Conservation (phyloP, 2,113 vertebrate genomes). For the Lynx canadensis region DNA sequence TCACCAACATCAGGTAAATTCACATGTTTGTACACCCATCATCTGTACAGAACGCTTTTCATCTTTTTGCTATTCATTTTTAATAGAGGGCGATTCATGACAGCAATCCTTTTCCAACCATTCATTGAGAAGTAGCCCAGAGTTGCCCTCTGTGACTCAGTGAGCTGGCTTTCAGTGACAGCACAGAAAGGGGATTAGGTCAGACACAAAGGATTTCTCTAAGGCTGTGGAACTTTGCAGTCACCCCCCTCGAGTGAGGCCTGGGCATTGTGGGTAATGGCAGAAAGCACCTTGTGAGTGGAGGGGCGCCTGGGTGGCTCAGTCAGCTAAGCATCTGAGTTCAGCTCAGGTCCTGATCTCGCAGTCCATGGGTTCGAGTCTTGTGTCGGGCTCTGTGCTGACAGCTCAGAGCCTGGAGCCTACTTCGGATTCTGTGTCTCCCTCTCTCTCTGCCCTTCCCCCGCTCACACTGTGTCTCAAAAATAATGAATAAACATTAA, state of each 20-base stretch:
- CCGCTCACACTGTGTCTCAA: too few species aligned
- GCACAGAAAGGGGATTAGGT: neutral
- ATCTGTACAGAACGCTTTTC: neutral
- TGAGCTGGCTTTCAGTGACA: neutral
- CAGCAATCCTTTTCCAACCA: neutral
- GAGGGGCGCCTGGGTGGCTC: too few species aligned
- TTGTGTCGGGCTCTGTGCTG: too few species aligned
- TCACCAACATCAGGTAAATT: neutral
- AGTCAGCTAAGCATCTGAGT: too few species aligned
- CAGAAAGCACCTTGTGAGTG: neutral
- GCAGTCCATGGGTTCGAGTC: too few species aligned
- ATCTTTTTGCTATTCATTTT: slow-evolving; percentile 13
- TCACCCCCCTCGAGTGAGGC: neutral
- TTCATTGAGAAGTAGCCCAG: neutral
- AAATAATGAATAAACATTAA: too few species aligned
- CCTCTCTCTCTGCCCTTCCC: too few species aligned
- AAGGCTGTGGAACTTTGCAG: neutral
- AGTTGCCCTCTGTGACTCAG: neutral
- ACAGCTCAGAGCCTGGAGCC: too few species aligned
- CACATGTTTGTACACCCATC: neutral
- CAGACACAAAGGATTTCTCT: slow-evolving; percentile 26
- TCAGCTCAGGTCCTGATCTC: too few species aligned
- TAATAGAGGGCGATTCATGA: neutral
- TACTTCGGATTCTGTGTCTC: too few species aligned
- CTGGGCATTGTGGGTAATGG: neutral